Conservation (phyloP, 2,113 vertebrate species). For the Charadrius vociferus region DNA sequence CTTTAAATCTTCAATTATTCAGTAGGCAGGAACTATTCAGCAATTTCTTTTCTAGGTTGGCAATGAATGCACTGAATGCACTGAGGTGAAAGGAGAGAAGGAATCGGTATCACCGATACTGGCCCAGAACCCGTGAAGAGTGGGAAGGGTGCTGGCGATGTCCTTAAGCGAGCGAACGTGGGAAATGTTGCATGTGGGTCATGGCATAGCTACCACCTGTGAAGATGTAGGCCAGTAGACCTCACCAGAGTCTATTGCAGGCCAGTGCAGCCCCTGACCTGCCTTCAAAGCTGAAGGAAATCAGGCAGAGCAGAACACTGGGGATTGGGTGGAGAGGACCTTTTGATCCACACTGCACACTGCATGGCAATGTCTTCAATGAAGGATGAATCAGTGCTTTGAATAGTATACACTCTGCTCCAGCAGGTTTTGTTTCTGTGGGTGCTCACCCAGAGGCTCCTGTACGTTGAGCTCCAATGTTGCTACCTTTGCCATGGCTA, state of each 20-base stretch:
- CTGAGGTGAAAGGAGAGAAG: background rate
- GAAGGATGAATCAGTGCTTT: background rate
- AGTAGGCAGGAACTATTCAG: background rate
- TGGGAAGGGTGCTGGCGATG: background rate
- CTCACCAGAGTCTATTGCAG: background rate
- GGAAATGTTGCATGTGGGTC: accelerated
- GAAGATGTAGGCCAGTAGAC: background rate
- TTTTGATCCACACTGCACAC: background rate
- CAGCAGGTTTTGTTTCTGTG: background rate
- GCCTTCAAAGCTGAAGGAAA: background rate
- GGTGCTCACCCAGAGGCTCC: background rate
- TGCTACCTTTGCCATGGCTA: background rate
- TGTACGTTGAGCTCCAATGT: background rate
- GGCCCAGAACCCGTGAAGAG: background rate
- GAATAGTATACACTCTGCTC: background rate
- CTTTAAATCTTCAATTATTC: background rate
- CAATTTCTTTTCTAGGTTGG: background rate
- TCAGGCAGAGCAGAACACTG: background rate
- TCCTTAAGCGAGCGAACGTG: background rate
- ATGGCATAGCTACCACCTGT: accelerated
- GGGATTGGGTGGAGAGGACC: background rate
- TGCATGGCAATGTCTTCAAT: accelerated
- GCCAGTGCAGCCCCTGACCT: background rate
- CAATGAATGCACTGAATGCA: background rate
- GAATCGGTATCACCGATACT: background rate